Percentiles rank a stretch among this genome's conserved stretches.
phyloP scores from a whole-genome alignment of 2,797 vertebrate genomes.

The Rhabdophis nuchalis region DNA sequence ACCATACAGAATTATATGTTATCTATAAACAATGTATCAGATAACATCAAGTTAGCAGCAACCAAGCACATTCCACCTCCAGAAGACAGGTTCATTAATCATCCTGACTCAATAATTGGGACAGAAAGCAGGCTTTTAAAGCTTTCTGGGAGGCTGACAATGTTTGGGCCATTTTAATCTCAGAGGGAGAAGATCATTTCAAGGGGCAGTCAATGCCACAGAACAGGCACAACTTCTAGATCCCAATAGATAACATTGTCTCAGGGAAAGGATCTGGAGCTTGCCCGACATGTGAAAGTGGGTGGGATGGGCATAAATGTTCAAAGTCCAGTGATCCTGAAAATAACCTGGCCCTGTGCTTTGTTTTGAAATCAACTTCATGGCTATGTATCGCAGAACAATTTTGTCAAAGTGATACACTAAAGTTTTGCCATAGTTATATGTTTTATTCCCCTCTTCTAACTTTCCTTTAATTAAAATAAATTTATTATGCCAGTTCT shows the following conservation, averaged over 20 bases:
- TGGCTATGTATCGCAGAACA: background rate
- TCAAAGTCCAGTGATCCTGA: background rate
- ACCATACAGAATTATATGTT: background rate
- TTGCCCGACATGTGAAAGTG: background rate
- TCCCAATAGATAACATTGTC: background rate
- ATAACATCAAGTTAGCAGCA: background rate
- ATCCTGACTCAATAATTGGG: background rate
- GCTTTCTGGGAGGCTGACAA: background rate
- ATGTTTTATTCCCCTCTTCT: background rate
- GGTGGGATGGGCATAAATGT: background rate
- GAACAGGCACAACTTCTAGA: background rate
- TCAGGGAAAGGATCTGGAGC: background rate
- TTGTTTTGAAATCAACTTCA: background rate
- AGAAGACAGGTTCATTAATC: background rate
- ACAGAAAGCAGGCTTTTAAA: background rate
- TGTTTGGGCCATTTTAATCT: background rate
- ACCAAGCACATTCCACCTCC: background rate
- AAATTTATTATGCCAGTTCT: background rate
- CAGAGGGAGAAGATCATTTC: background rate
- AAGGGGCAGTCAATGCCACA: background rate
- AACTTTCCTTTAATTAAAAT: background rate
- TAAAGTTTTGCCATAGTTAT: background rate
- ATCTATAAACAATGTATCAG: background rate
- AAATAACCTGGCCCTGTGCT: background rate
- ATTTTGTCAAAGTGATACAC: background rate